Evolutionary conservation across 2,888 invertebrate species (phyloP).

Genomic region (Aphrophora alni): DNA sequence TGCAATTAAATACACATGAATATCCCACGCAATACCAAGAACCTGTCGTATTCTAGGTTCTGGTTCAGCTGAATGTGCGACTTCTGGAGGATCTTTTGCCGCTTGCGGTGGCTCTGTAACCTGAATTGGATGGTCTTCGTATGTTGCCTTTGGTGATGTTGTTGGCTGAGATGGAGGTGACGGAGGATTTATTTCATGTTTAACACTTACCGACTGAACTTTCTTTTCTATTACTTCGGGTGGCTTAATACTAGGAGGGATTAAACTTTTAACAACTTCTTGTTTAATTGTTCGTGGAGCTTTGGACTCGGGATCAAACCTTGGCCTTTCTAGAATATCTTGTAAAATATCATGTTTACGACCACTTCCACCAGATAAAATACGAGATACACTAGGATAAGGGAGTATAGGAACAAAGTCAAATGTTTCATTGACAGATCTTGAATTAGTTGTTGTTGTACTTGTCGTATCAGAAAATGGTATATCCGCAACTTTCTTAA

Average conservation of each 20-base stretch:
- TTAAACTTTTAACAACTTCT: slow-evolving; percentile 48
- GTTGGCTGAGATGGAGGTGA: slow-evolving; percentile 16
- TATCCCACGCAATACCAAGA: slow-evolving; percentile 89
- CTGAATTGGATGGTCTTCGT: slow-evolving; percentile 23
- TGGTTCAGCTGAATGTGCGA: slow-evolving; percentile 49
- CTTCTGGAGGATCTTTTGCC: slow-evolving; percentile 47
- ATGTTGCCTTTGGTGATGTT: slow-evolving; percentile 23
- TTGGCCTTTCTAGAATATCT: slow-evolving; percentile 69
- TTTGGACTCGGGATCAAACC: slow-evolving; percentile 54
- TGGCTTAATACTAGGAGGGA: slow-evolving; percentile 53
- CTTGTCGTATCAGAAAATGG: slow-evolving; percentile 51
- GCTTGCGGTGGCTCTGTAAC: slow-evolving; percentile 34
- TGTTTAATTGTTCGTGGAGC: slow-evolving; percentile 61
- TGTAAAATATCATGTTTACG: slow-evolving; percentile 78
- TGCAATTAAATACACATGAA: slow-evolving; percentile 88
- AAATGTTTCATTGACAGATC: slow-evolving; percentile 54
- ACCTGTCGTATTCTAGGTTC: slow-evolving; percentile 52
- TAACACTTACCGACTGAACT: slow-evolving; percentile 34
- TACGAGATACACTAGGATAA: slow-evolving; percentile 83
- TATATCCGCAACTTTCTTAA: slow-evolving; percentile 59
- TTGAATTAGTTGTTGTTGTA: slow-evolving; percentile 50
- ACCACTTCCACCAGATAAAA: slow-evolving; percentile 85
- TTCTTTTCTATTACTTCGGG: slow-evolving; percentile 60
- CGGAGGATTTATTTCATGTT: slow-evolving; percentile 38
- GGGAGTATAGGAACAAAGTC: slow-evolving; percentile 75